Conservation (phyloP, 2,797 vertebrate genomes). For the Parambassis ranga region DNA sequence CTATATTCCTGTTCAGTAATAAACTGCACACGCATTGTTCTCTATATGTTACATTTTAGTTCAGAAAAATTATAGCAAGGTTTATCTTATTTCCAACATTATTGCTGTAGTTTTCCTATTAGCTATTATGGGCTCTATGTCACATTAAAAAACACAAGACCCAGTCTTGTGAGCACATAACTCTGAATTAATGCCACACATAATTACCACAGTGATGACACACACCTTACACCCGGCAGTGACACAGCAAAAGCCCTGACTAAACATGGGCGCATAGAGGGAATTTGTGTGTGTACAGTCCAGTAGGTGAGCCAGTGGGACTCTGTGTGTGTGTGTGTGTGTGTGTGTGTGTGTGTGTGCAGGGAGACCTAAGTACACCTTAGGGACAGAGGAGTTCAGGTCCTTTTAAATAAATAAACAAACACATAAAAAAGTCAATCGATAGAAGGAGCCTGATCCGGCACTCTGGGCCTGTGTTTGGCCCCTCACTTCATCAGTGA, state of each 20-base stretch:
- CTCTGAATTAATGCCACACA: slow-evolving; percentile 55
- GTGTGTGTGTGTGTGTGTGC: neutral
- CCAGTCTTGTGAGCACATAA: neutral
- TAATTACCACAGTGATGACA: slow-evolving; percentile 26
- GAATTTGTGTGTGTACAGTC: slow-evolving; percentile 8
- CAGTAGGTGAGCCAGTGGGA: neutral
- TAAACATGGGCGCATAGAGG: slow-evolving; percentile 46
- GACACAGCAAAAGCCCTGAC: slow-evolving; percentile 34
- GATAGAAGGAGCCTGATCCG: slow-evolving; percentile 66
- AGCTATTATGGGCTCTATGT: slow-evolving; percentile 7
- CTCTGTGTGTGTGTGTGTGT: neutral
- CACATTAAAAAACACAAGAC: slow-evolving; percentile 23
- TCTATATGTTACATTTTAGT: too few relatives aligned
- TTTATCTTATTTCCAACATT: neutral
- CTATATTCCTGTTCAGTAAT: too few relatives aligned
- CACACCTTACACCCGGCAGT: slow-evolving; percentile 11
- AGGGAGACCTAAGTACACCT: slow-evolving; percentile 60
- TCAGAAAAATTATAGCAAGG: too few relatives aligned
- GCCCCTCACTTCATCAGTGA: slow-evolving; percentile 64
- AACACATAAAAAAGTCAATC: slow-evolving; percentile 74
- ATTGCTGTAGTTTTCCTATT: neutral
- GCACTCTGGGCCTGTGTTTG: slow-evolving; percentile 59
- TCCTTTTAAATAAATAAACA: slow-evolving; percentile 73
- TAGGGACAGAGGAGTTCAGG: slow-evolving; percentile 55
- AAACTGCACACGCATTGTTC: too few relatives aligned